A percentile compares a stretch with the other conserved stretches of the same genome.
Evolutionary conservation across 2,113 vertebrate species (phyloP).

Genomic region (Amphiprion ocellaris): DNA sequence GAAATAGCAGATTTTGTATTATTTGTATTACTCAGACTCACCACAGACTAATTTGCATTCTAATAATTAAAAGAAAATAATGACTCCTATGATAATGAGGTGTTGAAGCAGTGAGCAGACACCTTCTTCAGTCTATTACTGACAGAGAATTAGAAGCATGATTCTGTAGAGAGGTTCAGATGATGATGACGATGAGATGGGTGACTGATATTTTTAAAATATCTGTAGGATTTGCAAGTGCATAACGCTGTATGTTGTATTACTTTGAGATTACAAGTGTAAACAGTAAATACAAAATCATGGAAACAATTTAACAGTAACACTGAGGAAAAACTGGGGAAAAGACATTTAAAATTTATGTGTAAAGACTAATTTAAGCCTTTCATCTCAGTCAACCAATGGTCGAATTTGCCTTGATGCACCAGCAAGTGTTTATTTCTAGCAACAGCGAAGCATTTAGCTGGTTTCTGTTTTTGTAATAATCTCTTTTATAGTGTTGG

Average conservation of each 20-base stretch:
- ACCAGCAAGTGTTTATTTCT: constrained; percentile 10
- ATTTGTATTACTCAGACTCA: not conserved
- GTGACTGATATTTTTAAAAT: not conserved
- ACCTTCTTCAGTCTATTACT: not conserved
- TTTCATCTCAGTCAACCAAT: constrained; percentile 6
- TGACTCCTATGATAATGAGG: not conserved
- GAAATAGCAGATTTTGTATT: not conserved
- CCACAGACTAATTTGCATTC: not conserved
- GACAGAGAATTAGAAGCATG: not conserved
- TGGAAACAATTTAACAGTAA: constrained; percentile 32
- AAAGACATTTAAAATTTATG: too few relatives aligned
- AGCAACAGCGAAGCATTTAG: not conserved
- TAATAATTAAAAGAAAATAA: constrained; percentile 25
- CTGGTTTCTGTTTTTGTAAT: not conserved
- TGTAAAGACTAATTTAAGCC: not conserved
- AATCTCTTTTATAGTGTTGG: not conserved
- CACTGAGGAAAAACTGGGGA: not conserved
- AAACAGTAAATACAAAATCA: constrained; percentile 27
- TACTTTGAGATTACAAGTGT: not conserved
- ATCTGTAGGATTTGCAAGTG: not conserved
- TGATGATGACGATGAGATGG: not conserved
- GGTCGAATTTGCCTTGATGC: constrained; percentile 15
- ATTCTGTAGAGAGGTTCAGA: not conserved
- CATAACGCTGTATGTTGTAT: not conserved
- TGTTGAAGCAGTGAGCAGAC: constrained; percentile 16